Evolutionary conservation across 2,888 invertebrate genomes (phyloP).

Genomic region (Parnassius smintheus): DNA sequence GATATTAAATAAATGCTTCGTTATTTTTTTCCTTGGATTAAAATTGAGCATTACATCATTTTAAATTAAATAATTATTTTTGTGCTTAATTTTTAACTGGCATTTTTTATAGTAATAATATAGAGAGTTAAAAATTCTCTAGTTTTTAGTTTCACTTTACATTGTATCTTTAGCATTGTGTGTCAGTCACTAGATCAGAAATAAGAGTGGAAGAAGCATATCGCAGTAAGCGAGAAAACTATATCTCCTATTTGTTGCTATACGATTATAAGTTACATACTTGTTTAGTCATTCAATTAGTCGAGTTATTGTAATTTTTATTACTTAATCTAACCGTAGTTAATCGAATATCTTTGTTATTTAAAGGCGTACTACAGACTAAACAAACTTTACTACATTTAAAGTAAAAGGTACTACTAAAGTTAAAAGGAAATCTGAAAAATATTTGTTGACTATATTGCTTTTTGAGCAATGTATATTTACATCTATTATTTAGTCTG

Average conservation of each 20-base stretch:
- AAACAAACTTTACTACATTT: background rate
- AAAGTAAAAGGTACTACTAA: too few species aligned
- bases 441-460: too few species aligned
- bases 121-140: too few species aligned
- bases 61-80: too few species aligned
- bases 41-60: too few species aligned
- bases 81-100: too few species aligned
- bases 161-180: background rate
- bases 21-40: too few species aligned
- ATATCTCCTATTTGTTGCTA: conserved; percentile 5
- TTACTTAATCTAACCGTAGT: conserved; percentile 18
- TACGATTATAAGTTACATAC: conserved; percentile 3
- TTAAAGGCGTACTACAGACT: conserved; percentile 14
- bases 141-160: too few species aligned
- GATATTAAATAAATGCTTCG: too few species aligned
- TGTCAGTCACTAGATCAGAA: background rate
- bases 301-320: conserved; percentile 14
- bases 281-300: conserved; percentile 15
- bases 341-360: conserved; percentile 33
- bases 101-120: too few species aligned
- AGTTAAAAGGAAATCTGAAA: too few species aligned
- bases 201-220: conserved; percentile 1
- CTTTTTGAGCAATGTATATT: too few species aligned
- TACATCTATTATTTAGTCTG: background rate
- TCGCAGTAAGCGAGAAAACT: background rate